Percentiles rank a stretch among this genome's conserved stretches.
These are phyloP conservation scores for Podabrus alpinus DNA, from an alignment of 2,888 invertebrate species.

Conservation along the genomic window DNA sequence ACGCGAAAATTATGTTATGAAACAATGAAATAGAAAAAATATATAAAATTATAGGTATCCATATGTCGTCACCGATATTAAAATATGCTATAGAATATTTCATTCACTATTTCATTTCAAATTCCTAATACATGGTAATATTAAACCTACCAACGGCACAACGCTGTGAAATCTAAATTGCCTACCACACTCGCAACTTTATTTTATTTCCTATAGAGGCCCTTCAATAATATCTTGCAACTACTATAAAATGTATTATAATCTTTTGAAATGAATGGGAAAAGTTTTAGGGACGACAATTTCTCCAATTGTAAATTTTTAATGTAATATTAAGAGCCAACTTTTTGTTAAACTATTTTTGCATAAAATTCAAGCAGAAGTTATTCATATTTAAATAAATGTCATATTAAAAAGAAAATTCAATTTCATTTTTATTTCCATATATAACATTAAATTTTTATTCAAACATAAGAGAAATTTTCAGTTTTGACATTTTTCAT, in stretches of 20 bases:
- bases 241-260: constrained; percentile 46
- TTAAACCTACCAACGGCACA: background rate
- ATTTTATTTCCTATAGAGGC: constrained; percentile 29
- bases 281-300: background rate
- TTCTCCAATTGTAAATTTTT: background rate
- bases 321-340: background rate
- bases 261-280: background rate
- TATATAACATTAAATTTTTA: background rate
- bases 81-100: background rate
- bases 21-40: background rate
- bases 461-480: background rate
- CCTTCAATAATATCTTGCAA: constrained; percentile 46
- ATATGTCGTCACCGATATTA: background rate
- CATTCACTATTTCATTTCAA: background rate
- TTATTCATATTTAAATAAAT: background rate
- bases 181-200: constrained; percentile 25
- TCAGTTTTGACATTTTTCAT: background rate
- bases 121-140: constrained; percentile 1
- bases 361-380: background rate
- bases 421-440: background rate
- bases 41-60: background rate
- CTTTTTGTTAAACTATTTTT: background rate
- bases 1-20: background rate
- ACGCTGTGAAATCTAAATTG: constrained; percentile 23
- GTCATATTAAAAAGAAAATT: background rate